Base-by-base conservation (phyloP, 2,113 vertebrate species). In the Microcebus lehilahytsara region DNA sequence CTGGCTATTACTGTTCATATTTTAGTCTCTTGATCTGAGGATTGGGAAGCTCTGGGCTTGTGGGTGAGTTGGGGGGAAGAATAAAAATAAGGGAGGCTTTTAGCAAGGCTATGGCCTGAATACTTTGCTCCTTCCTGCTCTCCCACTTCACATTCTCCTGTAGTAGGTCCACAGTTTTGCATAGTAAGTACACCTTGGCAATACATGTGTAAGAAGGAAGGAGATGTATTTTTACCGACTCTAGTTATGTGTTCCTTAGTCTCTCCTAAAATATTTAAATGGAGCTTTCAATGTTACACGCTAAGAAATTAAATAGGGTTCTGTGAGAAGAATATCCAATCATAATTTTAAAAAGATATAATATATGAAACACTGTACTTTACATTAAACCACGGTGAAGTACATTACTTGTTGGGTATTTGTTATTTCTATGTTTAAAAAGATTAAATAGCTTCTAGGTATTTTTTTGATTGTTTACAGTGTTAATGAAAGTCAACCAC, bases 351-450 rank as follows among this genome's bases (percentile, higher is more conserved):
- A n/a, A 17, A 85, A 81, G 16, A 58, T 46, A 10, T 46, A 74
- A 62, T 78, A 6, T 2, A 60, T 51, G n/a, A 77, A 90, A 77
- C 17, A 66, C 7, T 89, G 11, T 42, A 62, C 17, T 71, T 81
- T 66, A 77, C 32, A 83, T 5, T 87, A 79, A 91, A 56, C n/a
- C 53, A 3, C 42, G 64, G 8, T 71, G 5, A 92, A 19, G 11
- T 40, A 81, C 23, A 72, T 88, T 83, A 37, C 17, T 83, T 92
- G 12, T 62, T 67, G 10, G 20, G 9, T 42, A 51, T 67, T 95
- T 89, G 85, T 71, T 58, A 77, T 93, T 96, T 94, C 10, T 58
- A n/a, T 37, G 72, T 64, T 64, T 6, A 75, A 60, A 80, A 92
- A 69, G 64, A 85, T 16, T 71, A 96, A 86, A 60, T 71, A 42